Base-by-base conservation (phyloP, 2,888 invertebrate genomes). In the Chrysopilus asiliformis region DNA sequence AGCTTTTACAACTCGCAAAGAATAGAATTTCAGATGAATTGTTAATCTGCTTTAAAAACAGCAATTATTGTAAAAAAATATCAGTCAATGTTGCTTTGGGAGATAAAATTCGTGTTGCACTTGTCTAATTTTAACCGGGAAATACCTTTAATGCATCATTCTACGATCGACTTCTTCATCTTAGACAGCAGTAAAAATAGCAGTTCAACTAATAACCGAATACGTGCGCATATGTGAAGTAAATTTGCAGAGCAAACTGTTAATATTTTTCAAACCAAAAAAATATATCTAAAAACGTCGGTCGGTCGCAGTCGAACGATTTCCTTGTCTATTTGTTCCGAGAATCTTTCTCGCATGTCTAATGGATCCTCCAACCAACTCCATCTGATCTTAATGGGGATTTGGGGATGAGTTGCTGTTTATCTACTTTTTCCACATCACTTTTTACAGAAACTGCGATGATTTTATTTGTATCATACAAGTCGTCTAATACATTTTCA, bases 81-180 rank as follows among this genome's bases (percentile, higher is more conserved):
- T 41, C 38, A 35, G 25, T 41, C 34, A 29, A 12, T 35, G 30
- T 38, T 36, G 38, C 38, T 38, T 34, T 34, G 41, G n/a, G n/a
- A n/a, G n/a, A 41, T 41, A 38, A 41, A 41, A 28, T 38, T 41
- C 41, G 41, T 41, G 41, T 38, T 41, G 41, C 41, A 41, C 41
- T 41, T 41, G 41, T 41, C 41, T 38, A 38, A 41, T 38, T 35
- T 41, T 41, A 41, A 38, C 41, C 36, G 32, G 35, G 22, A 10
- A 36, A 27, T 17, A 36, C 25, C 30, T 22, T 30, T 22, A 12
- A 13, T 24, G 5, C 12, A 10, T 12, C 28, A 26, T 20, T 35
- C 20, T 16, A 26, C 12, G 14, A 26, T 7, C 12, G 26, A 9
- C 24, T 24, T n/a, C 24, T 24, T n/a, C n/a, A 24, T 9, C 24